Conservation (phyloP, 2,888 invertebrate genomes). For the Amblyteles armatorius region DNA sequence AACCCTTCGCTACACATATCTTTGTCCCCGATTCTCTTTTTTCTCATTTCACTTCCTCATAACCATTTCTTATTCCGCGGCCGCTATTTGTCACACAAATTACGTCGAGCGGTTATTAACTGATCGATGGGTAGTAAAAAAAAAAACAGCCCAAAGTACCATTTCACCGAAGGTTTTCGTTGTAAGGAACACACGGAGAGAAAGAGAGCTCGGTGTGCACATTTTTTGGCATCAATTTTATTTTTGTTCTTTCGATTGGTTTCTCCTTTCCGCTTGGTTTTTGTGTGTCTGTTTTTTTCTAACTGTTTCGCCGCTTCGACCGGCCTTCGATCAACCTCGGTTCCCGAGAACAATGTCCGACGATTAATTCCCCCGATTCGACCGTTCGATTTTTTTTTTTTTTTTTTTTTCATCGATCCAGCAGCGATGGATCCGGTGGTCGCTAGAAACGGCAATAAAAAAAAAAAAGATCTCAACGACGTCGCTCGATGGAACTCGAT, state of each 20-base stretch:
- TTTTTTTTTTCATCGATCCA: background rate
- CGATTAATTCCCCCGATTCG: constrained; percentile 41
- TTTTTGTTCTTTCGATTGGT: background rate
- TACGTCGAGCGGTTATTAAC: background rate
- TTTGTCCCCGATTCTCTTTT: background rate
- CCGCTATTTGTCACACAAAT: constrained; percentile 7
- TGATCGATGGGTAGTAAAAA: background rate
- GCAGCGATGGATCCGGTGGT: constrained; percentile 14
- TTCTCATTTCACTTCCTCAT: background rate
- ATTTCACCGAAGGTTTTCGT: constrained; percentile 1
- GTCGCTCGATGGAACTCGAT: background rate
- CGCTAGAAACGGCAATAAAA: constrained; percentile 29
- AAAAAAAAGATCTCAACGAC: background rate
- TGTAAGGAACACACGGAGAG: background rate
- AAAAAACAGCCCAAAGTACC: background rate
- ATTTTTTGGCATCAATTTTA: background rate
- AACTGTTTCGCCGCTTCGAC: background rate
- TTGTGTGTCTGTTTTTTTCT: background rate
- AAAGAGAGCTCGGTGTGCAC: background rate
- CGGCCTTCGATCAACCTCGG: background rate
- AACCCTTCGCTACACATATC: constrained; percentile 13
- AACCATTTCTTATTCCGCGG: constrained; percentile 1
- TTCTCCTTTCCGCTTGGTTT: background rate
- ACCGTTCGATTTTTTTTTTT: constrained; percentile 32
- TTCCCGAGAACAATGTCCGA: constrained; percentile 38